phyloP scores from a whole-genome alignment of 2,888 invertebrate species.

The Teleogryllus oceanicus region DNA sequence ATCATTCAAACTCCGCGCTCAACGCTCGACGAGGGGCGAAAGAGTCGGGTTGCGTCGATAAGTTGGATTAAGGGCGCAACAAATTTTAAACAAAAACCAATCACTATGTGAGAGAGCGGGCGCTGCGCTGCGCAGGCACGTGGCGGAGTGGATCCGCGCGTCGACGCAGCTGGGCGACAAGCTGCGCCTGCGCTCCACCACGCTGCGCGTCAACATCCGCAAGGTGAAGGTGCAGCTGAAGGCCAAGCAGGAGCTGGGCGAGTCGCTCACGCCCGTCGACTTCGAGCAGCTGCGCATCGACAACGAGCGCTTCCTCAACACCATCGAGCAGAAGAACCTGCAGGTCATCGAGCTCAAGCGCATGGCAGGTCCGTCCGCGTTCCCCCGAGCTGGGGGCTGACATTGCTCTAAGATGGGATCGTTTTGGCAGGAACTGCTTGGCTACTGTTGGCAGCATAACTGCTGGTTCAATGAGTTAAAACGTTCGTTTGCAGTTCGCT shows the following conservation, averaged over 20 bases:
- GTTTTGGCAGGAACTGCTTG: too few species aligned
- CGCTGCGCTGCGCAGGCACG: slow-evolving; percentile 47
- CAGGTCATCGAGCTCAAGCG: slow-evolving; percentile 57
- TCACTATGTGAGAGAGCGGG: too few species aligned
- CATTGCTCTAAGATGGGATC: too few species aligned
- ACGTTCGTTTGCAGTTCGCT: too few species aligned
- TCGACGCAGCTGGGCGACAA: slow-evolving; percentile 57
- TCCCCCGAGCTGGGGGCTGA: too few species aligned
- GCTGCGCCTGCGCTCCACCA: slow-evolving; percentile 56
- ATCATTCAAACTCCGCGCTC: too few species aligned
- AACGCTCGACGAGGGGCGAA: too few species aligned
- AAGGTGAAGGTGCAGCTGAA: slow-evolving; percentile 55
- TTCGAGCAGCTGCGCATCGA: slow-evolving; percentile 63
- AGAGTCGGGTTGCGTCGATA: too few species aligned
- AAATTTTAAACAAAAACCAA: too few species aligned
- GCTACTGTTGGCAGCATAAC: too few species aligned
- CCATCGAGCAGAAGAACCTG: slow-evolving; percentile 55
- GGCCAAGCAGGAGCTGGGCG: slow-evolving; percentile 57
- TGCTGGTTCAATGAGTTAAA: too few species aligned
- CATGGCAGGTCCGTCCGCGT: slow-evolving; percentile 50
- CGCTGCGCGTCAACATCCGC: slow-evolving; percentile 53
- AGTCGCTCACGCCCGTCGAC: slow-evolving; percentile 58
- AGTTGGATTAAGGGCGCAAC: too few species aligned
- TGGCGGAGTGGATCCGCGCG: slow-evolving; percentile 60
- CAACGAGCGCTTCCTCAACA: slow-evolving; percentile 52